phyloP scores from a whole-genome alignment of 1,140 invertebrate genomes.

The Portunus trituberculatus region DNA sequence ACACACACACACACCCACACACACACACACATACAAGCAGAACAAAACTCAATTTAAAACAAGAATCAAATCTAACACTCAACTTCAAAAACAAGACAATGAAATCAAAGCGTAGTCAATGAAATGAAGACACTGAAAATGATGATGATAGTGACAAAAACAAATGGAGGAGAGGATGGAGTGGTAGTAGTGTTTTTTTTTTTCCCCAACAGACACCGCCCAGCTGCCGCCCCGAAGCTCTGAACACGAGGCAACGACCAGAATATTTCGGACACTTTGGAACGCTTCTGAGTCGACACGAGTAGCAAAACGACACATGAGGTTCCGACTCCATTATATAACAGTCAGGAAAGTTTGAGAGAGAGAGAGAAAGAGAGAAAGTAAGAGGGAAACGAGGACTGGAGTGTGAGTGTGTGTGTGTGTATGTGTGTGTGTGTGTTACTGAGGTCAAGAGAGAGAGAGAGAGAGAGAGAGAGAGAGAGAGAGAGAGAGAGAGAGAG shows the following conservation, averaged over 20 bases:
- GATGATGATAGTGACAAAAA: too few species aligned
- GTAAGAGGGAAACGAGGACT: too few species aligned
- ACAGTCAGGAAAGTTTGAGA: background rate
- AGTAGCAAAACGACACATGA: background rate
- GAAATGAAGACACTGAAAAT: too few species aligned
- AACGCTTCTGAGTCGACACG: background rate
- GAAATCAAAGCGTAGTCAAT: background rate
- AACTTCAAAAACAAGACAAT: background rate
- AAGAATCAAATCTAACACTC: background rate
- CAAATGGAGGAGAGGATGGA: background rate
- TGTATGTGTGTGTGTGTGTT: too few species aligned
- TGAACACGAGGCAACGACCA: background rate
- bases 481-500: too few species aligned
- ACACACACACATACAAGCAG: background rate
- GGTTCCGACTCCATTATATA: slow-evolving; percentile 12
- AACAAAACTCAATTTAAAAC: too few species aligned
- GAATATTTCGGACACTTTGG: background rate
- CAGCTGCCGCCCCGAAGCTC: background rate
- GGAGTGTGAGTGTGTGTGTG: too few species aligned
- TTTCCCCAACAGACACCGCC: background rate
- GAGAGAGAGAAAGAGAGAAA: background rate
- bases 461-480: too few species aligned
- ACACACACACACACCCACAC: too few species aligned
- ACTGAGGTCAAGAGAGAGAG: too few species aligned
- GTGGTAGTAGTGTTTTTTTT: too few species aligned